Evolutionary conservation across 2,797 vertebrate genomes (phyloP), one percentile per base, ranked within the genome.

Genomic region (Falco concolor): DNA sequence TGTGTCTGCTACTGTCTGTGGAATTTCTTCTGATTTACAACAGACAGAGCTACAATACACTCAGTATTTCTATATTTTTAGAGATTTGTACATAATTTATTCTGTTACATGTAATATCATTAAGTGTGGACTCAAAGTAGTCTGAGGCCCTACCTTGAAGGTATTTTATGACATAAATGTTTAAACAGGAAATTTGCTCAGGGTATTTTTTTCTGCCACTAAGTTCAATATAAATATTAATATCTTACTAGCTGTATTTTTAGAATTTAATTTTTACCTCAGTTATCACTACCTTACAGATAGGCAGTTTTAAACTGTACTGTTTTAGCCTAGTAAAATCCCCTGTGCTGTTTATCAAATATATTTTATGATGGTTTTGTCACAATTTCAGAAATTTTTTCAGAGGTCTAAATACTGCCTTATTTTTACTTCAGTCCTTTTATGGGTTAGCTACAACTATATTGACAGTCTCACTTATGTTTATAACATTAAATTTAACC

Each of bases 171-270:
- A 73, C 86, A 95, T 89, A 83, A 90, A 92, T 84, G 82, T 93
- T 78, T 94, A 91, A 96, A 87, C 63, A 95, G 63, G 64, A 96
- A 91, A 93, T 95, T 85, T 93, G 88, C 92, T 94, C 34, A 74
- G 54, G 76, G 92, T 89, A 84, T 90, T 93, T 79, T 96, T 96
- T 95, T 91, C 74, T 82, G 52, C 72, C 80, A 53, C 45, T 91
- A 95, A 75, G 40, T 93, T 95, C 70, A 93, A 57, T 68, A 95
- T 97, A 96, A 97, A 97, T 97, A 97, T 97, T 97, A 97, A 97
- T 96, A 94, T 52, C 10, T 4, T 77, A 74, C 81, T 77, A 67
- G 72, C 19, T 86, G 28, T 92, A 95, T 91, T 97, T 96, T 94
- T 92, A 95, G 92, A 95, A 96, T 91, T 90, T 86, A 93, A 94